Evolutionary conservation across 1,140 invertebrate species (phyloP), one percentile per base, ranked within the genome.

Genomic region (Tetramorium parvispinum): DNA sequence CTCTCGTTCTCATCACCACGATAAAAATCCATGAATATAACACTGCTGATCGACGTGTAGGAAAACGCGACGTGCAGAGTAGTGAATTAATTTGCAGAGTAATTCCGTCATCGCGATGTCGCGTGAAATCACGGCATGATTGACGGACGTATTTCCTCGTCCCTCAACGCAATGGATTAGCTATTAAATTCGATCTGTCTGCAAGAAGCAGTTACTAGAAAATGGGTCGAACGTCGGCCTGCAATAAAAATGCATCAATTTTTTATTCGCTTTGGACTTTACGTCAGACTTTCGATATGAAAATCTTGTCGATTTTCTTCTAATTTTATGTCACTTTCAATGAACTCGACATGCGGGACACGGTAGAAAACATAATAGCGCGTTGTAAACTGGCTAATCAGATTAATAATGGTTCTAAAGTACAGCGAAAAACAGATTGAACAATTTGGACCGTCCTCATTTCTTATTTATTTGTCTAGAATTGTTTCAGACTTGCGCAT

Each of bases 41-140:
- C 68, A 55, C 66, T 27, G 40, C 79, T 83, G 79, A 83, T 83
- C 40, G 79, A 82, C 66, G 79, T 71, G 59, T 49, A 65, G 76
- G 43, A 66, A 73, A 46, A 40, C 53, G 79, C 51, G 79, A 73
- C 68, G 68, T n/a, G 27, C 40, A 10, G 68, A 27, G 68, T 59
- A 73, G 66, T 83, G 79, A 83, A 83, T 83, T 83, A 83, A 83
- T 83, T 83, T 75, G 79, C 68, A 53, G 79, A 49, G 55, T 73
- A 83, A 73, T 83, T 83, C 79, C 68, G 79, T 82, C 68, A 75
- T 75, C 79, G 66, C 24, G 53, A 73, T 73, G 79, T 73, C 79
- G 53, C 79, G 40, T 43, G 51, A 71, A 82, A 83, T 83, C 68
- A 37, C 65, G 51, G 53, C 40, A 37, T 61, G 79, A 83, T 66